Percentiles rank a stretch among this genome's conserved stretches.
Evolutionary conservation across 2,888 invertebrate species (phyloP).

Genomic region (Cloeon dipterum): DNA sequence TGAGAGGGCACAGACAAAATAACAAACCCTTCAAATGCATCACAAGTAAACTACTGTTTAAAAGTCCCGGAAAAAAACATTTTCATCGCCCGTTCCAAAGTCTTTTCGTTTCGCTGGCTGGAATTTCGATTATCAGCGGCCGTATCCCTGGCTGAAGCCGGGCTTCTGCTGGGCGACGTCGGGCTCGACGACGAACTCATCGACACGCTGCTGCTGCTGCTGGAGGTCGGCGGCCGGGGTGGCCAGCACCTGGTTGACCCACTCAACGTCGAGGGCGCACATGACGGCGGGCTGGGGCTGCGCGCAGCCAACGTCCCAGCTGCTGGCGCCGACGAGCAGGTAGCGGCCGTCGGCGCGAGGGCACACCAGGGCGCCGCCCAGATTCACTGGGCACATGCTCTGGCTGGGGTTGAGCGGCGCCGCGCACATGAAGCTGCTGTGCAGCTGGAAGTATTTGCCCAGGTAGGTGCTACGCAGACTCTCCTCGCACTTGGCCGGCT

Average conservation of each 20-base stretch:
- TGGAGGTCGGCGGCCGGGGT: slow-evolving; percentile 16
- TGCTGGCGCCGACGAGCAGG: slow-evolving; percentile 48
- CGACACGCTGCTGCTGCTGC: slow-evolving; percentile 2
- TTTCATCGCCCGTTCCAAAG: too few relatives aligned
- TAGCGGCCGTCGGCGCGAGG: slow-evolving; percentile 41
- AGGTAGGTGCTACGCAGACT: slow-evolving; percentile 29
- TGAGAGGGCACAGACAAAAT: too few relatives aligned
- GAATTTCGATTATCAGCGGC: too few relatives aligned
- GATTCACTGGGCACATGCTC: slow-evolving; percentile 51
- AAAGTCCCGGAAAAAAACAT: too few relatives aligned
- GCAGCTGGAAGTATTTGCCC: slow-evolving; percentile 25
- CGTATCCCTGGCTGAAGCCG: slow-evolving; percentile 6
- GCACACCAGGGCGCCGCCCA: slow-evolving; percentile 62
- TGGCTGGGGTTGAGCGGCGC: slow-evolving; percentile 31
- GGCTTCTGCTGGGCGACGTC: slow-evolving; percentile 8
- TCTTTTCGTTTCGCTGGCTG: too few relatives aligned
- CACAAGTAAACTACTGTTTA: too few relatives aligned
- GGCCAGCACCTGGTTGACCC: slow-evolving; percentile 19
- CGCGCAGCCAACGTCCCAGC: slow-evolving; percentile 46
- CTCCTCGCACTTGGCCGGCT: slow-evolving; percentile 34
- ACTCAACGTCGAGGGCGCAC: slow-evolving; percentile 19
- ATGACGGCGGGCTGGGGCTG: slow-evolving; percentile 19
- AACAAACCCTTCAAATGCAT: too few relatives aligned
- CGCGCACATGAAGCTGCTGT: slow-evolving; percentile 46
- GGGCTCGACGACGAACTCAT: slow-evolving; percentile 18